These are phyloP conservation scores for Microtus richardsoni DNA, from an alignment of 2,113 vertebrate species.

Conservation along the genomic window DNA sequence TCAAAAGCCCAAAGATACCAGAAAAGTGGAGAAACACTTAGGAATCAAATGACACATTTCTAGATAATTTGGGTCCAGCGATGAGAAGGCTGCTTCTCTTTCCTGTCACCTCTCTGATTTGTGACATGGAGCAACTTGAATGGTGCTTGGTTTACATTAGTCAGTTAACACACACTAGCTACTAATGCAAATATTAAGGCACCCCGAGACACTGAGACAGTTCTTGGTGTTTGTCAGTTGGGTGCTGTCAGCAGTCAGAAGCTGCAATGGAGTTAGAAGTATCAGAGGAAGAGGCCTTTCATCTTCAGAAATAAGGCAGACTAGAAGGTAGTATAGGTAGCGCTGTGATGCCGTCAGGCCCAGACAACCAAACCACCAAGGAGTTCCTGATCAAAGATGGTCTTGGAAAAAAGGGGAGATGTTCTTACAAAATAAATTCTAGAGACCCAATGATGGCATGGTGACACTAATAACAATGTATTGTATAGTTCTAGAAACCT, in stretches of 20 bases:
- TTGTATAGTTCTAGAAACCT: not conserved
- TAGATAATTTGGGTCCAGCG: not conserved
- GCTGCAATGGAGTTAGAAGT: not conserved
- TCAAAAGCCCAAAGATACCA: not conserved
- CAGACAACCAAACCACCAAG: not conserved
- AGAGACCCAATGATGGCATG: not conserved
- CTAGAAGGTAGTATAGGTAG: not conserved
- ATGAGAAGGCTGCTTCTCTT: not conserved
- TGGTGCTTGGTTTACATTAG: not conserved
- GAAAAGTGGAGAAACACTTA: not conserved
- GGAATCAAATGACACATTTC: conserved; percentile 33
- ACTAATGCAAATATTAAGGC: not conserved
- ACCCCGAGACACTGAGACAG: not conserved
- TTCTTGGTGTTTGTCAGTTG: conserved; percentile 1
- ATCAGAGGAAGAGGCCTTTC: not conserved
- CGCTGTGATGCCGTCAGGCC: not conserved
- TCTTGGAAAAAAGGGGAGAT: not conserved
- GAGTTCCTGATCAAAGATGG: not conserved
- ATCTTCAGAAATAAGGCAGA: not conserved
- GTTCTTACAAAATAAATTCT: not conserved
- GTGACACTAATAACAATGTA: not conserved
- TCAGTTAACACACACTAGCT: conserved; percentile 6
- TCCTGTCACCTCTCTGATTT: not conserved
- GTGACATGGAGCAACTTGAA: not conserved
- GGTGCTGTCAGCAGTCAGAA: not conserved